A percentile compares a stretch with the other conserved stretches of the same genome.
Evolutionary conservation across 2,113 vertebrate species (phyloP).

Genomic region (Arenaria interpres): DNA sequence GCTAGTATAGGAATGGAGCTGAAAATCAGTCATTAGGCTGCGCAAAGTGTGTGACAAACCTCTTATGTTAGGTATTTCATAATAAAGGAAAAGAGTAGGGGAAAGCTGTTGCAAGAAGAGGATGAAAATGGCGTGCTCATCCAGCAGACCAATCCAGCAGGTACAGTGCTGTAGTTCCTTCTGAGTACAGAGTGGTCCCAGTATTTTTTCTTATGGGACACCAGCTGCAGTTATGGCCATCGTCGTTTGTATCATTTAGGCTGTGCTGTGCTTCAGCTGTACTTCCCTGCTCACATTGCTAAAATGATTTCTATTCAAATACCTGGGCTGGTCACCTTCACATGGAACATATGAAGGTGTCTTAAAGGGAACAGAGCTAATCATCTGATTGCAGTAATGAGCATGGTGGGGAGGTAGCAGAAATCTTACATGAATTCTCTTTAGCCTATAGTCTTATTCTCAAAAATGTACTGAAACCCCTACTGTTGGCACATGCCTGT

Average conservation of each 20-base stretch:
- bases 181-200: not conserved
- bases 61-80: not conserved
- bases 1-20: not conserved
- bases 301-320: not conserved
- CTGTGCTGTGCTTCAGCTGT: not conserved
- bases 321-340: not conserved
- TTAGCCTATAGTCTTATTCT: not conserved
- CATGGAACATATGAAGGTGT: not conserved
- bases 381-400: not conserved
- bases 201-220: not conserved
- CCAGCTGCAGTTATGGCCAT: not conserved
- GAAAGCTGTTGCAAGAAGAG: not conserved
- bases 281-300: not conserved
- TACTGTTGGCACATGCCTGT: rapidly evolving
- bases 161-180: not conserved
- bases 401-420: not conserved
- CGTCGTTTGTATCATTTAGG: not conserved
- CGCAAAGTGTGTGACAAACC: not conserved
- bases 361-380: not conserved
- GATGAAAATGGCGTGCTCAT: not conserved
- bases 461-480: rapidly evolving
- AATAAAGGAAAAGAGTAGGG: not conserved
- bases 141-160: not conserved
- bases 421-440: not conserved
- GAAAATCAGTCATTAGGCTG: not conserved